A percentile compares a stretch with the other conserved stretches of the same genome.
Evolutionary conservation across 2,888 invertebrate genomes (phyloP).

Genomic region (Sarcophaga subvicina): DNA sequence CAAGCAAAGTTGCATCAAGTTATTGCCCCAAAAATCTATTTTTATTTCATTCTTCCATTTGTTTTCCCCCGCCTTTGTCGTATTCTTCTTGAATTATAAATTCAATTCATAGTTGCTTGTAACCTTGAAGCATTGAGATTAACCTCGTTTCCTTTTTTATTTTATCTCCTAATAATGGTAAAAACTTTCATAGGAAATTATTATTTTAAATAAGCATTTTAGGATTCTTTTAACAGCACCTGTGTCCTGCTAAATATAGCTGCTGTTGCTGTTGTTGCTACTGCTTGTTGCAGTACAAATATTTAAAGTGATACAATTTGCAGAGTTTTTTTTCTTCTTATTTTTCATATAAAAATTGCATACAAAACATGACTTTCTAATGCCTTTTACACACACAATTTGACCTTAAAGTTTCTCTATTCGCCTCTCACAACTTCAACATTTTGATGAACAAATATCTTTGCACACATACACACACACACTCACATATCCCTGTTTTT

Average conservation of each 20-base stretch:
- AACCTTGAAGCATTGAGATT: not conserved
- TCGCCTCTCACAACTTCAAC: not conserved
- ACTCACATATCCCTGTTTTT: not conserved
- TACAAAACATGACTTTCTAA: constrained; percentile 37
- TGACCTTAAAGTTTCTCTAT: constrained; percentile 44
- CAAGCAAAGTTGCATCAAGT: too few species aligned
- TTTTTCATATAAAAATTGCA: constrained; percentile 4
- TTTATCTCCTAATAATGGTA: not conserved
- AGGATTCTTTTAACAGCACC: not conserved
- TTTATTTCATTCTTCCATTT: too few species aligned
- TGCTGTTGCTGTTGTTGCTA: too few species aligned
- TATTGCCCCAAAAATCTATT: too few species aligned
- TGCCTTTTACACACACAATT: constrained; percentile 29
- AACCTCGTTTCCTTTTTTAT: not conserved
- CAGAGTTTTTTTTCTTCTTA: not conserved
- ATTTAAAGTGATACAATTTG: not conserved
- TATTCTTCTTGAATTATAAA: not conserved
- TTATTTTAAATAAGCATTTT: not conserved
- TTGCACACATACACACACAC: not conserved
- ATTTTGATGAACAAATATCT: not conserved
- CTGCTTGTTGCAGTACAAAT: not conserved
- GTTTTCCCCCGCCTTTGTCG: not conserved
- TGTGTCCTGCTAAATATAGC: not conserved
- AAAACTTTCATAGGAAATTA: not conserved
- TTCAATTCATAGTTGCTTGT: not conserved